These are phyloP conservation scores for Cyphomyrus discorhynchus DNA, from an alignment of 2,113 vertebrate genomes.

Conservation along the genomic window DNA sequence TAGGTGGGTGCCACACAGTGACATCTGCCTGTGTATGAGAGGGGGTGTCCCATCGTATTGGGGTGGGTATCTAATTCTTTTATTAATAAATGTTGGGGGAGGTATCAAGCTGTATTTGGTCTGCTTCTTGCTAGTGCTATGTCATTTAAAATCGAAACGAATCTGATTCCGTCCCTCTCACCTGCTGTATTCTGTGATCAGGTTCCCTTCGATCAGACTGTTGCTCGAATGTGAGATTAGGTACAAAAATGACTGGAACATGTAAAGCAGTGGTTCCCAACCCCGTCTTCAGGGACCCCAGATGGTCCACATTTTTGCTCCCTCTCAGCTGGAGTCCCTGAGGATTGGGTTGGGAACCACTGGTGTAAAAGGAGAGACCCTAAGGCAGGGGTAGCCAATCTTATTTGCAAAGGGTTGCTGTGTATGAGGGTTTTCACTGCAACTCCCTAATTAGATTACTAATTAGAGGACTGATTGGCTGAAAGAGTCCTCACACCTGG, in stretches of 20 bases:
- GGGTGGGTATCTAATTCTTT: constrained; percentile 56
- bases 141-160: not conserved
- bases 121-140: constrained; percentile 26
- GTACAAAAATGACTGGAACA: not conserved
- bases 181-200: not conserved
- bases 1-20: not conserved
- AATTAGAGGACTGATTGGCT: too few relatives aligned
- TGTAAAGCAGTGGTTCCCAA: too few relatives aligned
- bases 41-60: not conserved
- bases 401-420: too few relatives aligned
- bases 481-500: too few relatives aligned
- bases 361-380: not conserved
- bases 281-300: too few relatives aligned
- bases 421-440: too few relatives aligned
- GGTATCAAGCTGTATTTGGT: constrained; percentile 46
- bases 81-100: constrained; percentile 67
- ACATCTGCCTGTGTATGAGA: not conserved
- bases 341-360: too few relatives aligned
- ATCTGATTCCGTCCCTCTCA: not conserved
- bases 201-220: not conserved
- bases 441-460: too few relatives aligned
- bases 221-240: not conserved
- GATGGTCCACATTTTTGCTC: too few relatives aligned
- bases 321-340: too few relatives aligned
- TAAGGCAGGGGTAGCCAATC: not conserved